Conservation (phyloP, 2,797 vertebrate species). For the Sebastes steindachneri region DNA sequence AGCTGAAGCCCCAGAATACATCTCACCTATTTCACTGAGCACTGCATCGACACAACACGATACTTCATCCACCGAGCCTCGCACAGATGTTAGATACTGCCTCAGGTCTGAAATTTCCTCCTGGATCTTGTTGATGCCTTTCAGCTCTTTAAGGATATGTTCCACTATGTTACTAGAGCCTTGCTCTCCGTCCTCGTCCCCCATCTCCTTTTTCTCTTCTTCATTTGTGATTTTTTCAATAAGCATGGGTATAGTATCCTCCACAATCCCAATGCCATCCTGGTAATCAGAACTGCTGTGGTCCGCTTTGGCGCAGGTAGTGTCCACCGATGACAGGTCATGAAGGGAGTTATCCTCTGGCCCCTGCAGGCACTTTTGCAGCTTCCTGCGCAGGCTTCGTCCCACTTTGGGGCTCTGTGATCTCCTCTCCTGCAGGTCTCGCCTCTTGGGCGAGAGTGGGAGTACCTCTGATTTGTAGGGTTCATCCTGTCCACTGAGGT, state of each 20-base stretch:
- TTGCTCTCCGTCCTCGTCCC: slow-evolving; percentile 53
- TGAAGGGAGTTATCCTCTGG: slow-evolving; percentile 75
- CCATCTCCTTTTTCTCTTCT: slow-evolving; percentile 42
- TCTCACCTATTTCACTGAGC: slow-evolving; percentile 84
- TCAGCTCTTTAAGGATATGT: slow-evolving; percentile 85
- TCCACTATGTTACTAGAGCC: slow-evolving; percentile 80
- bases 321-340: slow-evolving; percentile 66
- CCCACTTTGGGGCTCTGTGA: slow-evolving; percentile 78
- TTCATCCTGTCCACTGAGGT: slow-evolving; percentile 82
- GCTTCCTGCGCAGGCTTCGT: slow-evolving; percentile 76
- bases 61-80: slow-evolving; percentile 86
- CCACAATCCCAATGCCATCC: slow-evolving; percentile 71
- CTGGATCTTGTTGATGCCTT: slow-evolving; percentile 87
- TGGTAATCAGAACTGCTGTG: slow-evolving; percentile 57
- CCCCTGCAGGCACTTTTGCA: slow-evolving; percentile 85
- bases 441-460: slow-evolving; percentile 76
- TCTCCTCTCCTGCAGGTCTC: slow-evolving; percentile 76
- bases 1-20: slow-evolving; percentile 77
- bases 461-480: slow-evolving; percentile 66
- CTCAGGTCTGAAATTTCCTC: slow-evolving; percentile 86
- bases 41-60: slow-evolving; percentile 87
- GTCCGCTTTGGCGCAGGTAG: slow-evolving; percentile 29
- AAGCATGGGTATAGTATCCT: slow-evolving; percentile 42
- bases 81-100: slow-evolving; percentile 84
- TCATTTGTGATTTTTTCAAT: slow-evolving; percentile 59